Evolutionary conservation across 2,797 vertebrate species (phyloP).

Genomic region (Notoglanidium macrostoma): DNA sequence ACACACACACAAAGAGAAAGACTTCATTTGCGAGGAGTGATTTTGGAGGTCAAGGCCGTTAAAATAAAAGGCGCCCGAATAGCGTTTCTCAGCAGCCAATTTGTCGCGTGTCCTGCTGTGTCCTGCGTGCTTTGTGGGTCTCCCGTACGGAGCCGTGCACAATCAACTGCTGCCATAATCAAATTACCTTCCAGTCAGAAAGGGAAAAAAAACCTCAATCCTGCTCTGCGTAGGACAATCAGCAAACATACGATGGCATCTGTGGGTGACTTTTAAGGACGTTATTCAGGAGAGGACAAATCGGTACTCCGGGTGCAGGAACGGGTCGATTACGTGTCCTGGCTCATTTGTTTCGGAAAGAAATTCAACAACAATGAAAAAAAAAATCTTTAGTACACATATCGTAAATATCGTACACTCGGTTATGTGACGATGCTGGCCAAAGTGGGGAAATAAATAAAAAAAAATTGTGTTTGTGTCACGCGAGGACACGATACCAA

Average conservation of each 20-base stretch:
- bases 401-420: too few species aligned
- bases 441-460: neutral
- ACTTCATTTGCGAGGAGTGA: constrained; percentile 44
- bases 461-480: too few species aligned
- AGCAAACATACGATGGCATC: neutral
- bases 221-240: neutral
- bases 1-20: neutral
- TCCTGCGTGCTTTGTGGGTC: neutral
- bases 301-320: neutral
- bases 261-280: neutral
- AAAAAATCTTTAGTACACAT: neutral
- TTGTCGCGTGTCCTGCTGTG: constrained; percentile 35
- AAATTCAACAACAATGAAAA: neutral
- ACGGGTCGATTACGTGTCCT: neutral
- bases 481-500: too few species aligned
- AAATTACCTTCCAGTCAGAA: constrained; percentile 20
- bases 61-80: constrained; percentile 32
- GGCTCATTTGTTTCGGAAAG: neutral
- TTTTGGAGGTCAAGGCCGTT: constrained; percentile 37
- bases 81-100: constrained; percentile 42
- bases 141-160: neutral
- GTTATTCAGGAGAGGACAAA: neutral
- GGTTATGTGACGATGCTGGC: neutral
- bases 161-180: constrained; percentile 26
- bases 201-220: neutral